Conservation (phyloP, 1,140 invertebrate genomes). For the Glossosoma conforme region DNA sequence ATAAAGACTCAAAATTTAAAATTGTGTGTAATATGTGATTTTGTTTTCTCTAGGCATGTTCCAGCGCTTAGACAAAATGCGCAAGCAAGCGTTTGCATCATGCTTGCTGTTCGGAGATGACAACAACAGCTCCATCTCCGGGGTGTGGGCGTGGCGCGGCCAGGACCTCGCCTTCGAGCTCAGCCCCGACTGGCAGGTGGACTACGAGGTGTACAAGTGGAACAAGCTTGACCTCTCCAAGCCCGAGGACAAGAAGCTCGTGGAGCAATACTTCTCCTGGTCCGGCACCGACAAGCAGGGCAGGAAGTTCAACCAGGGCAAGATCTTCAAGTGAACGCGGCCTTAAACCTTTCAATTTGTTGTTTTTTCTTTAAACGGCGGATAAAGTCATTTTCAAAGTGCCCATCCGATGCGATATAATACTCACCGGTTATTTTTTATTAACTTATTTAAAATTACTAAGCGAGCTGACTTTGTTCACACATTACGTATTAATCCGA, state of each 20-base stretch:
- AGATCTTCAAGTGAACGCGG: slow-evolving; percentile 88
- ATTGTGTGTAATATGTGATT: too few species aligned
- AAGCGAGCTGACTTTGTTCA: too few species aligned
- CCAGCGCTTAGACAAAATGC: slow-evolving; percentile 96
- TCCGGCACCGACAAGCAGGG: slow-evolving; percentile 80
- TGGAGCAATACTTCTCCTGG: slow-evolving; percentile 93
- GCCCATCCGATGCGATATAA: too few species aligned
- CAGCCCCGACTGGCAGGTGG: slow-evolving; percentile 89
- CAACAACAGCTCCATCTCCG: slow-evolving; percentile 90
- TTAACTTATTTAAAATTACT: too few species aligned
- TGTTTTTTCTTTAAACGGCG: slow-evolving; percentile 6
- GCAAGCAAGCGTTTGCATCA: slow-evolving; percentile 93
- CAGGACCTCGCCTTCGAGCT: slow-evolving; percentile 88
- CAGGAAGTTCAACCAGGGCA: slow-evolving; percentile 95
- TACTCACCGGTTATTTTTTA: too few species aligned
- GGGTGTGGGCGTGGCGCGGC: slow-evolving; percentile 95
- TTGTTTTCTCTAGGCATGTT: slow-evolving; percentile 72
- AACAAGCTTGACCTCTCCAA: slow-evolving; percentile 84
- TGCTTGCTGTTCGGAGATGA: slow-evolving; percentile 91
- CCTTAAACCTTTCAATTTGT: not conserved
- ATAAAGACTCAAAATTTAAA: too few species aligned
- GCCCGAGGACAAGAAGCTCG: slow-evolving; percentile 83
- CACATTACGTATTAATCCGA: too few species aligned
- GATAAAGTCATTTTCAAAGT: too few species aligned
- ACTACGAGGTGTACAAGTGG: slow-evolving; percentile 97